Evolutionary conservation across 2,888 invertebrate species (phyloP).

Genomic region (Drosophila robusta): DNA sequence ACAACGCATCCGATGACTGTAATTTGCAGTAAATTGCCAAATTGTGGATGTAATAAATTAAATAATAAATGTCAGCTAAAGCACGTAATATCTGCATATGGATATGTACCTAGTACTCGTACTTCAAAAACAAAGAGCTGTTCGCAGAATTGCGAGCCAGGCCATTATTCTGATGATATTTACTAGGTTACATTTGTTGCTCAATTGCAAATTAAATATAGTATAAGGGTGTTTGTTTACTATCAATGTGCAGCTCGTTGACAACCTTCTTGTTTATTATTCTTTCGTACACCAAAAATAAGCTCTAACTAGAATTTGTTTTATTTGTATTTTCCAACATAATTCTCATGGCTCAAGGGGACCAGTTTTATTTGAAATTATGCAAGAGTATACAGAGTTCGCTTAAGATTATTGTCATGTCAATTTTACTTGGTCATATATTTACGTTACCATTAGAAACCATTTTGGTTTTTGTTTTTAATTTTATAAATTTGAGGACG

Average conservation of each 20-base stretch:
- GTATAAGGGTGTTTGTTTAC: constrained; percentile 5
- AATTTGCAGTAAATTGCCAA: constrained; percentile 87
- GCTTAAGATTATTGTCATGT: too few relatives aligned
- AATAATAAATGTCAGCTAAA: constrained; percentile 26
- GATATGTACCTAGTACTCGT: too few relatives aligned
- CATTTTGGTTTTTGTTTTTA: not conserved
- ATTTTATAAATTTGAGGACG: constrained; percentile 14
- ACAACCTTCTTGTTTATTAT: not conserved
- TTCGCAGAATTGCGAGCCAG: too few relatives aligned
- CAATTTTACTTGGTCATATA: too few relatives aligned
- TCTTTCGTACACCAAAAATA: not conserved
- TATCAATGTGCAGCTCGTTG: constrained; percentile 19
- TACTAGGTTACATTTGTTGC: constrained; percentile 32
- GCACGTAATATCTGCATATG: too few relatives aligned
- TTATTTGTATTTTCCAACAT: not conserved
- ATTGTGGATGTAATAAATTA: not conserved
- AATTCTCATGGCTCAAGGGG: constrained; percentile 36
- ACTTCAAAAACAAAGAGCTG: too few relatives aligned
- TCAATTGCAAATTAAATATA: constrained; percentile 36
- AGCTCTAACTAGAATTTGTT: not conserved
- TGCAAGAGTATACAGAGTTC: too few relatives aligned
- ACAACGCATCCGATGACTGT: constrained; percentile 90
- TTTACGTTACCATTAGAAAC: too few relatives aligned
- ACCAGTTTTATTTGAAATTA: constrained; percentile 44
- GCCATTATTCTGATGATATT: constrained; percentile 17